These are phyloP conservation scores for Corvus cornix DNA, from an alignment of 2,113 vertebrate species.

Conservation along the genomic window DNA sequence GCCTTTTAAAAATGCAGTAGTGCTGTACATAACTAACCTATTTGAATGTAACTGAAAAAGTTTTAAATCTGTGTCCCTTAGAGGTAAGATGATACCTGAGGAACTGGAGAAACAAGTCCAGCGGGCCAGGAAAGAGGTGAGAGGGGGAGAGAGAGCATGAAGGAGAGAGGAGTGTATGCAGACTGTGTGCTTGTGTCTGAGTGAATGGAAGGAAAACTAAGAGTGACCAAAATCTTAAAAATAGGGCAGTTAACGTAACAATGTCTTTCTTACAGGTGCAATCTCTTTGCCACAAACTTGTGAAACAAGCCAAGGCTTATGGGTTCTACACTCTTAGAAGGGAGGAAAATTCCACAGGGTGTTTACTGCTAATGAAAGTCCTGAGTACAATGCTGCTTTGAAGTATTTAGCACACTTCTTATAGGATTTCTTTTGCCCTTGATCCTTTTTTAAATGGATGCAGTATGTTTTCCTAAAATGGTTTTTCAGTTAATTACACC, in stretches of 20 bases:
- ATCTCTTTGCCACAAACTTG: neutral
- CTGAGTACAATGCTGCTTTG: neutral
- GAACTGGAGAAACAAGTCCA: conserved; percentile 82
- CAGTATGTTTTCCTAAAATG: neutral
- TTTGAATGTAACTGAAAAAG: conserved; percentile 64
- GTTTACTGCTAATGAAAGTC: neutral
- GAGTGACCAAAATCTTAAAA: neutral
- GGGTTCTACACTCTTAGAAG: neutral
- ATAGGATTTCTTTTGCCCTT: neutral
- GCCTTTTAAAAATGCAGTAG: conserved; percentile 33
- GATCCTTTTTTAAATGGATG: neutral
- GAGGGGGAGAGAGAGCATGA: conserved; percentile 23
- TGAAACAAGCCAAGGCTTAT: neutral
- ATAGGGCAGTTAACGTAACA: neutral
- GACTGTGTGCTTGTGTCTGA: neutral
- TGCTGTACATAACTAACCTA: neutral
- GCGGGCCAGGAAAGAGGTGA: conserved; percentile 79
- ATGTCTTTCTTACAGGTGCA: neutral
- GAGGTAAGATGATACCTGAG: conserved; percentile 86
- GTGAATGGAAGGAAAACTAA: neutral
- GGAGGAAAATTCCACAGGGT: neutral
- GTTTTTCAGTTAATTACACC: neutral
- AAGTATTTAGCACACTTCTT: neutral
- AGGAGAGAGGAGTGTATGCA: neutral
- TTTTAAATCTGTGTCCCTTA: conserved; percentile 76